Base-by-base conservation (phyloP, 1,140 invertebrate genomes). In the Coenobita brevimanus region DNA sequence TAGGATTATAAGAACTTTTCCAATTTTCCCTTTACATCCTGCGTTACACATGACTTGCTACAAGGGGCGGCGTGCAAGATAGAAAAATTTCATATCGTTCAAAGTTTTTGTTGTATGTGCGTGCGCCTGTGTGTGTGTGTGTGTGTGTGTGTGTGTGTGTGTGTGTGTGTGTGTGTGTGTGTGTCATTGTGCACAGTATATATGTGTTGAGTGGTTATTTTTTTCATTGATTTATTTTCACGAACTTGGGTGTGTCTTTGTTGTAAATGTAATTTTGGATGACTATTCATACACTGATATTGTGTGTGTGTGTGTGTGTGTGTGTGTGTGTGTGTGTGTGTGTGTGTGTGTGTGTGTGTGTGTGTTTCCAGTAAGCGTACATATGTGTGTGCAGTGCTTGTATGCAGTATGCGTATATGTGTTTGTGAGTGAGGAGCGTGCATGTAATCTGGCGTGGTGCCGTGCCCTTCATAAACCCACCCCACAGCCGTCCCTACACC, bases 1-100 rank as follows among this genome's bases (percentile, higher is more conserved):
- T 87, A 54, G 84, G 84, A 87, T 87, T 87, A 87, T 87, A 87
- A 87, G 84, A 87, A 87, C 75, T 87, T 87, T 87, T 87, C 84
- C 84, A 87, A 87, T 87, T 87, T 87, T 87, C 84, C 76, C 84
- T 87, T 82, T 87, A 87, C 84, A 87, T 87, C 84, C 84, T 54
- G 84, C 84, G 84, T 87, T 71, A 87, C 84, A 87, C 84, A 87
- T 87, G 84, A 87, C 84, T 87, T 87, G 84, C 41, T 80, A 80
- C 84, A 87, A 87, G 73, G 76, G 75, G 46, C 57, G 75, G 84
- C 27, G 67, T 21, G 76, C 36, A 87, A 87, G 84, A 87, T 87
- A 80, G 76, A 87, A 87, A 87, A 87, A 87, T 80, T 79, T 87
- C 75, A 87, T 87, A 87, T 87, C 84, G 84, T 57, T 71, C 43